phyloP scores from a whole-genome alignment of 2,888 invertebrate species.

The Hedya salicella region DNA sequence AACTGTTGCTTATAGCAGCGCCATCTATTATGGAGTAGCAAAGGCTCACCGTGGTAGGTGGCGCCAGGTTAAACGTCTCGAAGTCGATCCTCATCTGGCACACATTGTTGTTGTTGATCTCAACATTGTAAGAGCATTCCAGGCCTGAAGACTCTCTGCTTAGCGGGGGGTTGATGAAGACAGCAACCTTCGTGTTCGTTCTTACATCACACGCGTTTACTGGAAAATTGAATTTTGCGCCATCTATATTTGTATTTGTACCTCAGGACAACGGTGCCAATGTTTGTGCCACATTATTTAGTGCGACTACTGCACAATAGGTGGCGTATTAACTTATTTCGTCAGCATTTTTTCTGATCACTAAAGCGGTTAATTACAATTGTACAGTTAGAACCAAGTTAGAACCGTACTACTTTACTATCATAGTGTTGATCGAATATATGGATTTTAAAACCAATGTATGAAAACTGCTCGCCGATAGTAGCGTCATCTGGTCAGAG shows the following conservation, averaged over 20 bases:
- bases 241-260: slow-evolving; percentile 50
- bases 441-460: no score
- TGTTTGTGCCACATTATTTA: background rate
- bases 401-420: no score
- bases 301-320: slow-evolving; percentile 38
- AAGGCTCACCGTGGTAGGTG: slow-evolving; percentile 70
- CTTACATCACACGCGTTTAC: slow-evolving; percentile 79
- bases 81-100: slow-evolving; percentile 86
- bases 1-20: background rate
- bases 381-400: no score
- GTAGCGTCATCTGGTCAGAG: no score
- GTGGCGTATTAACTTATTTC: slow-evolving; percentile 39
- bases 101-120: slow-evolving; percentile 85
- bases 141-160: slow-evolving; percentile 72
- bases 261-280: no score
- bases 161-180: slow-evolving; percentile 80
- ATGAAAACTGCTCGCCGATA: no score
- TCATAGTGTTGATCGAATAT: no score
- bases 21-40: slow-evolving; percentile 18
- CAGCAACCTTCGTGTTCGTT: slow-evolving; percentile 73
- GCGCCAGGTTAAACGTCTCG: slow-evolving; percentile 82
- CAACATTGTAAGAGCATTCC: slow-evolving; percentile 83
- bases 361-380: no score
- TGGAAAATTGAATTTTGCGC: slow-evolving; percentile 52
- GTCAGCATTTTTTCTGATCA: no score